Evolutionary conservation across 2,113 vertebrate genomes (phyloP).

Genomic region (Lanius collurio): DNA sequence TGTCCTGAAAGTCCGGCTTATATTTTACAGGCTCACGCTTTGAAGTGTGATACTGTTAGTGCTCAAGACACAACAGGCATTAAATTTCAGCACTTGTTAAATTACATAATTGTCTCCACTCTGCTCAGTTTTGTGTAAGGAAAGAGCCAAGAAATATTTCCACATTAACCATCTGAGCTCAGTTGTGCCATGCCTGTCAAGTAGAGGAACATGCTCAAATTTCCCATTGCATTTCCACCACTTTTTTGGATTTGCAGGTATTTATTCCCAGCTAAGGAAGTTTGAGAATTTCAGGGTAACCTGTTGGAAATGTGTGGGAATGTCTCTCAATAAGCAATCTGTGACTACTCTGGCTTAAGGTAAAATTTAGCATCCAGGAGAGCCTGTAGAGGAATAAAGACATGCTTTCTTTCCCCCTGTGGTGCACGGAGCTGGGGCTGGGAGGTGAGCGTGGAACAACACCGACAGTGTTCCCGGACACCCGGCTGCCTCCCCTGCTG

Average conservation of each 20-base stretch:
- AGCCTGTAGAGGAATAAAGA: constrained; percentile 68
- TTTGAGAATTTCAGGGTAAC: constrained; percentile 12
- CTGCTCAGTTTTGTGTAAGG: constrained; percentile 16
- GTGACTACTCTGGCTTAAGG: constrained; percentile 71
- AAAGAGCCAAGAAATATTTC: constrained; percentile 22
- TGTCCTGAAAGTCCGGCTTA: neutral
- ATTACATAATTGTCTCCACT: constrained; percentile 23
- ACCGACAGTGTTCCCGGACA: constrained; percentile 68
- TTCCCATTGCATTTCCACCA: neutral
- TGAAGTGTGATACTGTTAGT: neutral
- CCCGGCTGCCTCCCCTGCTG: constrained; percentile 57
- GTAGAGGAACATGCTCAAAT: neutral
- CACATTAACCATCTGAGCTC: neutral
- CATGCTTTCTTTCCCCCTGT: constrained; percentile 67
- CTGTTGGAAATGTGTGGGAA: constrained; percentile 47
- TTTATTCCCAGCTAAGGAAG: constrained; percentile 18
- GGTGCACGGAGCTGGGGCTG: neutral
- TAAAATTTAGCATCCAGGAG: constrained; percentile 45
- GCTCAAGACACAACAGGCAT: neutral
- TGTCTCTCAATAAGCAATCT: constrained; percentile 67
- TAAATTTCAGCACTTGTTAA: constrained; percentile 42
- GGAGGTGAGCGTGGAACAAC: constrained; percentile 75
- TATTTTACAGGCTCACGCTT: neutral
- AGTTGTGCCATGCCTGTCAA: neutral
- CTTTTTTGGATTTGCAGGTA: neutral